Evolutionary conservation across 2,888 invertebrate genomes (phyloP).

Genomic region (Brachypalpus laphriformis): DNA sequence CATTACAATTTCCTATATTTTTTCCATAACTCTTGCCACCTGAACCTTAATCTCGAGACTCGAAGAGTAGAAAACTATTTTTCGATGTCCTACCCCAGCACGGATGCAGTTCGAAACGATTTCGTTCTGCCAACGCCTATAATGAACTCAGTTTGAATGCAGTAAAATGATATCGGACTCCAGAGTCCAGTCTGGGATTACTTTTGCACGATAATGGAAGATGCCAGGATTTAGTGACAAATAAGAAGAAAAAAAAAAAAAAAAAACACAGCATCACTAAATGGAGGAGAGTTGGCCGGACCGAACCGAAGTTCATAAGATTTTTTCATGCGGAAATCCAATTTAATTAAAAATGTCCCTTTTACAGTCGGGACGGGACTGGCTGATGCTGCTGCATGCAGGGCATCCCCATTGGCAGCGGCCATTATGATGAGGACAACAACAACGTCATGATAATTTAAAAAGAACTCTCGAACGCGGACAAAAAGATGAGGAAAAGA

Average conservation of each 20-base stretch:
- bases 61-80: slow-evolving; percentile 36
- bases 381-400: slow-evolving; percentile 26
- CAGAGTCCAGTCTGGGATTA: slow-evolving; percentile 59
- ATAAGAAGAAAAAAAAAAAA: slow-evolving; percentile 32
- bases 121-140: slow-evolving; percentile 32
- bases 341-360: slow-evolving; percentile 81
- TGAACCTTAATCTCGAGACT: slow-evolving; percentile 63
- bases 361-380: slow-evolving; percentile 42
- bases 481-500: slow-evolving; percentile 47
- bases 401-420: slow-evolving; percentile 33
- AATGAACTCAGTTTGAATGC: slow-evolving; percentile 64
- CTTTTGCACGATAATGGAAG: slow-evolving; percentile 64
- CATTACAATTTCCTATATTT: slow-evolving; percentile 53
- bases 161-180: slow-evolving; percentile 56
- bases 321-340: slow-evolving; percentile 79
- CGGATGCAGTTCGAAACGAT: slow-evolving; percentile 24
- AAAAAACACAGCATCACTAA: not conserved
- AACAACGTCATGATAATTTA: slow-evolving; percentile 56
- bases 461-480: slow-evolving; percentile 55
- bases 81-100: slow-evolving; percentile 33
- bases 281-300: slow-evolving; percentile 17
- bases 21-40: slow-evolving; percentile 36
- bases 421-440: slow-evolving; percentile 56
- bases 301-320: slow-evolving; percentile 55
- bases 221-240: slow-evolving; percentile 52